Percentiles rank a stretch among this genome's conserved stretches.
Conservation (phyloP, 1,140 invertebrate genomes). For the Campoletis sonorensis region DNA sequence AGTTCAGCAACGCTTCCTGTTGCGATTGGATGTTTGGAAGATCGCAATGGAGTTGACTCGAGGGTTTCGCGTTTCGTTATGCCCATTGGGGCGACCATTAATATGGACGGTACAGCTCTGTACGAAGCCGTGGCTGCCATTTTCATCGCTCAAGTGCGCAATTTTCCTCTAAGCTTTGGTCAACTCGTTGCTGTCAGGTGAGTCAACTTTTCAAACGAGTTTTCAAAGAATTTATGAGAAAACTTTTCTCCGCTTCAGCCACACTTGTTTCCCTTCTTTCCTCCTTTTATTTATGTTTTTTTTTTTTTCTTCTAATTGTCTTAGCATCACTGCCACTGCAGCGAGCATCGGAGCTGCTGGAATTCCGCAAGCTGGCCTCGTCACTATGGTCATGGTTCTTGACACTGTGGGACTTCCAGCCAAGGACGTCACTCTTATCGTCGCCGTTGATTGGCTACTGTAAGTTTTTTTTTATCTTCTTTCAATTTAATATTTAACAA, state of each 20-base stretch:
- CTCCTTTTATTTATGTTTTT: too few relatives aligned
- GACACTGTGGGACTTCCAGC: conserved; percentile 89
- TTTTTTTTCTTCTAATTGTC: conserved; percentile 18
- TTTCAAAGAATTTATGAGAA: conserved; percentile 1
- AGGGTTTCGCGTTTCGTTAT: conserved; percentile 89
- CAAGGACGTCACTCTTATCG: conserved; percentile 87
- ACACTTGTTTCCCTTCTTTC: conserved; percentile 70
- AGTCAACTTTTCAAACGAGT: conserved; percentile 72
- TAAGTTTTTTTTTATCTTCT: conserved; percentile 76
- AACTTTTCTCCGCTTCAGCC: conserved; percentile 9
- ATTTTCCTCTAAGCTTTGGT: conserved; percentile 81
- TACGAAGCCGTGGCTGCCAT: conserved; percentile 92
- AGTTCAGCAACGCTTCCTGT: conserved; percentile 86
- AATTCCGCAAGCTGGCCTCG: conserved; percentile 89
- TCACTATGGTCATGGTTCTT: conserved; percentile 92
- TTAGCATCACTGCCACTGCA: conserved; percentile 88
- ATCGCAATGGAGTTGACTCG: conserved; percentile 85
- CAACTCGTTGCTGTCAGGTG: conserved; percentile 86
- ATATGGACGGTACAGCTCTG: conserved; percentile 91
- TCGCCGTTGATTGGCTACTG: conserved; percentile 93
- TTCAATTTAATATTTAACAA: background rate
- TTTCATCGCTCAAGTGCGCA: conserved; percentile 88
- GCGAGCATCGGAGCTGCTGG: conserved; percentile 94
- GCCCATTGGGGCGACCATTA: conserved; percentile 91
- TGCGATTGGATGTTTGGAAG: conserved; percentile 87